Evolutionary conservation across 2,113 vertebrate species (phyloP).

Genomic region (Rhea pennata): DNA sequence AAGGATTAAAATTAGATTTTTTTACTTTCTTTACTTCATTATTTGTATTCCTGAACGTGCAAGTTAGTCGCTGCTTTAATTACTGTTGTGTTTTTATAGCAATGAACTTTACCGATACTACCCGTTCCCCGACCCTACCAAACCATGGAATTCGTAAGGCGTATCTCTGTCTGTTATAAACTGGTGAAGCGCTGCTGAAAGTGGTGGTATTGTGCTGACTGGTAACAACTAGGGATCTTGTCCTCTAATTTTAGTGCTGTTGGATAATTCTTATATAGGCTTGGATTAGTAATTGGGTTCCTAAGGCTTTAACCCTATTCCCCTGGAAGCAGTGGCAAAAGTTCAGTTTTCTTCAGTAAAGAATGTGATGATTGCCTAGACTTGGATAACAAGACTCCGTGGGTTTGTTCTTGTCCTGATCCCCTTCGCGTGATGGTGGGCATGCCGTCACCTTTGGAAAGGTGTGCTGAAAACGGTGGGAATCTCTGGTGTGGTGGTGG

Average conservation of each 20-base stretch:
- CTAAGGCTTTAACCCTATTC: not conserved
- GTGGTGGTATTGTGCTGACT: not conserved
- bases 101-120: not conserved
- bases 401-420: not conserved
- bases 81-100: not conserved
- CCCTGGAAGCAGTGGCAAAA: not conserved
- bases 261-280: not conserved
- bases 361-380: not conserved
- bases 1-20: not conserved
- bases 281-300: not conserved
- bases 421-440: not conserved
- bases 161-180: rapidly evolving
- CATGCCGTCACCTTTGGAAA: not conserved
- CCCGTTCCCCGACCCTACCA: not conserved
- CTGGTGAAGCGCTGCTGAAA: not conserved
- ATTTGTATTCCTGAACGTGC: not conserved
- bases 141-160: not conserved
- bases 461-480: not conserved
- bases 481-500: not conserved
- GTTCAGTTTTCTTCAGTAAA: not conserved
- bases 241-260: not conserved
- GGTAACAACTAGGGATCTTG: not conserved
- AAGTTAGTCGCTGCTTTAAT: not conserved
- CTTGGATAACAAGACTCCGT: not conserved
- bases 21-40: not conserved